Base-by-base conservation (phyloP, 2,797 vertebrate species). In the Chromobotia macracanthus region DNA sequence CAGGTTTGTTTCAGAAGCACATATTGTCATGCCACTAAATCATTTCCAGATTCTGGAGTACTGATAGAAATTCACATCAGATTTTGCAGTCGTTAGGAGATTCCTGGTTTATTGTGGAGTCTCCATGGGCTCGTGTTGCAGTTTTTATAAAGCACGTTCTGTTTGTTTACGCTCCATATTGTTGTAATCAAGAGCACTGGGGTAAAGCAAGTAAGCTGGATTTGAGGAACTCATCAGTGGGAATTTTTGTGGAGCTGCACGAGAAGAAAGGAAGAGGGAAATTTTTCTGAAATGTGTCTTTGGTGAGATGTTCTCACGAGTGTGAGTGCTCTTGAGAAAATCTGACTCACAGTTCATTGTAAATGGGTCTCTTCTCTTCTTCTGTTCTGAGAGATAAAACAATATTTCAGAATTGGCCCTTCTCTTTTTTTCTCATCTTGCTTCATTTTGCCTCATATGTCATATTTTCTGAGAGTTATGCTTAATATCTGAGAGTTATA, bases 161-260 rank as follows among this genome's bases (percentile, higher is more conserved):
- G 61, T 68, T 77, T 53, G 7, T 61, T 51, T 78, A 35, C 10
- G 31, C 28, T 72, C 75, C 75, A 44, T 64, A 28, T 35, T n/a
- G 71, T 70, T 55, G 2, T 64, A 60, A 82, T 63, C 35, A 78
- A 53, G 25, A 56, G 71, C 44, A 51, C 64, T 56, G 35, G 60
- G 12, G 25, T 11, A 13, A 51, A 21, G 63, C 72, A 56, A 46
- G 70, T 38, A 13, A 1, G 41, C 56, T 53, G 16, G 19, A 19
- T 58, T 53, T 25, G 1, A 53, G 58, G 65, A 70, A n/a, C 19
- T 35, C 2, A 1, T 46, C 10, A 10, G 41, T 19, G 63, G 21
- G 31, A 23, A 46, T 71, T 21, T 79, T n/a, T 16, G n/a, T 28
- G 50, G 8, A 65, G 15, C 1, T 38, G 46, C 25, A 67, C 21